A percentile compares a stretch with the other conserved stretches of the same genome.
phyloP scores from a whole-genome alignment of 2,888 invertebrate genomes.

The Corbicula japonica region DNA sequence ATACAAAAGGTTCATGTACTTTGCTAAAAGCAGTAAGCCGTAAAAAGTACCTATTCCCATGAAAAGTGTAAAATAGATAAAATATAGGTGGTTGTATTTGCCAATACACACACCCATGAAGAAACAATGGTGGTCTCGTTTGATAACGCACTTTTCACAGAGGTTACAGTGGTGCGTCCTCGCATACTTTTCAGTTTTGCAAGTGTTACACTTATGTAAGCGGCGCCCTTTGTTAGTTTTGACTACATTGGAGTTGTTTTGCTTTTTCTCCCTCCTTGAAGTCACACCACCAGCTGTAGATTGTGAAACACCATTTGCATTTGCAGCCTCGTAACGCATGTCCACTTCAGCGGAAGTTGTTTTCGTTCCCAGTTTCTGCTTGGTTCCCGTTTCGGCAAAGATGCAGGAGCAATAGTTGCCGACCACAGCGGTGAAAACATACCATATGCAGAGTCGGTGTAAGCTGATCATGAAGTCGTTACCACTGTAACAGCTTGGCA shows the following conservation, averaged over 20 bases:
- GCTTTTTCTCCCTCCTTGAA: neutral
- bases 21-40: conserved; percentile 42
- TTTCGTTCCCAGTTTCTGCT: conserved; percentile 24
- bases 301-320: neutral
- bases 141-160: conserved; percentile 80
- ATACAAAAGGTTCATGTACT: conserved; percentile 52
- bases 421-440: conserved; percentile 37
- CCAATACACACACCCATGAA: conserved; percentile 77
- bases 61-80: conserved; percentile 59
- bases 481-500: conserved; percentile 45
- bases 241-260: neutral
- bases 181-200: conserved; percentile 70
- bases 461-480: conserved; percentile 9
- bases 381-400: conserved; percentile 37
- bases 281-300: neutral
- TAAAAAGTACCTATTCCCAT: conserved; percentile 65
- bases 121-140: conserved; percentile 83
- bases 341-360: conserved; percentile 10
- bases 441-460: conserved; percentile 47
- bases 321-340: neutral
- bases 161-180: conserved; percentile 79
- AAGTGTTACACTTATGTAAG: conserved; percentile 70
- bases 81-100: conserved; percentile 51
- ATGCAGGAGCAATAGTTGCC: conserved; percentile 57
- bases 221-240: neutral